Conservation (phyloP, 2,888 invertebrate genomes). For the Dicyrtomina minuta region DNA sequence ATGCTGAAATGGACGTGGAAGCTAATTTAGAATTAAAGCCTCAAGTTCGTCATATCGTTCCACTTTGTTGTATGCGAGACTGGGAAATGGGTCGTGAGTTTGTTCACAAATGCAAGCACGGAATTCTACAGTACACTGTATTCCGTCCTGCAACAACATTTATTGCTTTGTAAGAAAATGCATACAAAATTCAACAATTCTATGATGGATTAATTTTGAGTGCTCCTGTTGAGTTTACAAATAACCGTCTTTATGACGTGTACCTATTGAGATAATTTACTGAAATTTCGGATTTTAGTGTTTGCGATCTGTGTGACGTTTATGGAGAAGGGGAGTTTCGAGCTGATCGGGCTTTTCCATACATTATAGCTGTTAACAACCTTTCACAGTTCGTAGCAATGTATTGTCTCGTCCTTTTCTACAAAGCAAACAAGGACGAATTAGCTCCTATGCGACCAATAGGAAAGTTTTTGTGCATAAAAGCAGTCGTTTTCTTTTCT, state of each 20-base stretch:
- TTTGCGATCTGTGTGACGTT: constrained; percentile 79
- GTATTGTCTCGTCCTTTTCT: constrained; percentile 94
- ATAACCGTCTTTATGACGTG: too few species aligned
- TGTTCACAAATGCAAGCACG: constrained; percentile 93
- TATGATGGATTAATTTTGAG: too few species aligned
- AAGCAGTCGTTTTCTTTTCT: constrained; percentile 95
- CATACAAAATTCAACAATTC: too few species aligned
- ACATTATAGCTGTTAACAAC: constrained; percentile 84
- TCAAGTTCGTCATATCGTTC: constrained; percentile 79
- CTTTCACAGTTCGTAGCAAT: constrained; percentile 92
- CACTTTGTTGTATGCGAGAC: constrained; percentile 84
- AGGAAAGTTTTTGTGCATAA: constrained; percentile 93
- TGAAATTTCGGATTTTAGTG: constrained; percentile 63
- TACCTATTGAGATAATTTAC: too few species aligned
- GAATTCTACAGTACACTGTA: constrained; percentile 91
- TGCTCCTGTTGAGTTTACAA: too few species aligned
- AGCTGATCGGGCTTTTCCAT: constrained; percentile 82
- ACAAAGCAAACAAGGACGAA: constrained; percentile 82
- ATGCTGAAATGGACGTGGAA: constrained; percentile 81
- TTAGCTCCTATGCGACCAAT: constrained; percentile 89
- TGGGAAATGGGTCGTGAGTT: constrained; percentile 93
- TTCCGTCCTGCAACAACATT: constrained; percentile 86
- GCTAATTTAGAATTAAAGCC: constrained; percentile 58
- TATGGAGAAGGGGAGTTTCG: constrained; percentile 91
- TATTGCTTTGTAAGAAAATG: constrained; percentile 83